Evolutionary conservation across 2,113 vertebrate species (phyloP), one percentile per base, ranked within the genome.

Genomic region (Heterocephalus glaber): DNA sequence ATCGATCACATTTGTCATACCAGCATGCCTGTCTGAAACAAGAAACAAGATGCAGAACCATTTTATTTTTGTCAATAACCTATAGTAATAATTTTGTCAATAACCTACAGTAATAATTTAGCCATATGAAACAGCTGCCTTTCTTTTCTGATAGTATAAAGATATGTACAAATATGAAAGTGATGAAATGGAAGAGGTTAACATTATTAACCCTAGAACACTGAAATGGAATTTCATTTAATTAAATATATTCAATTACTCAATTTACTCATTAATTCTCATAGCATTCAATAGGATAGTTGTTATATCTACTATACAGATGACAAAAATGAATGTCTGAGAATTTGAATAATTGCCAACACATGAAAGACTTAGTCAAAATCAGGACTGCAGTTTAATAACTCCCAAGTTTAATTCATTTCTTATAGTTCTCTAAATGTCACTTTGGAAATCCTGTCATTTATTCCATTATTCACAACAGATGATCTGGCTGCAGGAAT

Each of bases 401-500:
- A 85, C 9, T 7, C 1, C 10, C 14, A 84, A 92, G 38, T 12
- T 41, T 4, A 90, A n/a, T 89, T 97, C n/a, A 93, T 94, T 95
- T 41, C 3, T 44, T 35, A 12, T 44, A 65, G 63, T 76, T 94
- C 56, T 86, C 80, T 84, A 47, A 95, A 95, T 30, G 87, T 52
- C 12, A 33, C 96, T 52, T 70, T 80, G 88, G 94, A 87, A 24
- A 26, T 81, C 38, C 70, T 92, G 22, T 60, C 80, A 83, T 19
- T 86, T 77, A 79, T 44, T 86, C 12, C 41, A 70, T 66, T 93
- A n/a, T 77, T 44, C 54, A 86, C 17, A 91, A 30, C 2, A 93
- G 77, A 79, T 90, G 56, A 91, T n/a, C 22, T 86, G 33, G 63
- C 63, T 79, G 74, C n/a, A 96, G 35, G 5, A 96, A 94, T 94